Evolutionary conservation across 1,140 invertebrate genomes (phyloP).

Genomic region (Calephelis nemesis): DNA sequence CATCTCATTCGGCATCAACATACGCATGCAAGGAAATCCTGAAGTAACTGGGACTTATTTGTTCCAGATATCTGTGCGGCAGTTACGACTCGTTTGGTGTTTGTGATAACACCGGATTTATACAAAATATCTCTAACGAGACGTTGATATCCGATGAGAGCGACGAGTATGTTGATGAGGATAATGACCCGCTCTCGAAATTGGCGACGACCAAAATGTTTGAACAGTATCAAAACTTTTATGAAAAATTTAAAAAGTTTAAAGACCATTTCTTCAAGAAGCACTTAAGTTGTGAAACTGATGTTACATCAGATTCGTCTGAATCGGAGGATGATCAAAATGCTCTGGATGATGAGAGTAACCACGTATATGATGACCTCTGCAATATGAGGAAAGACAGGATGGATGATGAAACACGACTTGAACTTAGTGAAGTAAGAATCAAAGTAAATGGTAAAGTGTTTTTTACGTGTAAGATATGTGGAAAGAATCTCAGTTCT

Average conservation of each 20-base stretch:
- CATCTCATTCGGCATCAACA: slow-evolving; percentile 55
- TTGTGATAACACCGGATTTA: not conserved
- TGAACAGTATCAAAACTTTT: slow-evolving; percentile 47
- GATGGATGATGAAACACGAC: slow-evolving; percentile 50
- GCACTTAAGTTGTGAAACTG: slow-evolving; percentile 30
- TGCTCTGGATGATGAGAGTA: slow-evolving; percentile 22
- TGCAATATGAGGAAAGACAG: slow-evolving; percentile 51
- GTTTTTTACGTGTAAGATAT: slow-evolving; percentile 81
- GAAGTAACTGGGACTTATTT: slow-evolving; percentile 46
- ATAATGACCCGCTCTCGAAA: slow-evolving; percentile 47
- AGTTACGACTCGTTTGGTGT: slow-evolving; percentile 1
- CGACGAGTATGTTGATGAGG: slow-evolving; percentile 34
- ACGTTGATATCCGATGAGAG: not conserved
- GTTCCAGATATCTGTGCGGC: slow-evolving; percentile 55
- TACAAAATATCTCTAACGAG: not conserved
- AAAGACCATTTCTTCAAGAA: slow-evolving; percentile 45
- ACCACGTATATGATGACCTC: slow-evolving; percentile 55
- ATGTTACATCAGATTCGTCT: slow-evolving; percentile 44
- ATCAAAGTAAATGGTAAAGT: slow-evolving; percentile 48
- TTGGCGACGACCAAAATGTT: slow-evolving; percentile 34
- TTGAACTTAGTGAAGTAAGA: slow-evolving; percentile 47
- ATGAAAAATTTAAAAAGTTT: slow-evolving; percentile 53
- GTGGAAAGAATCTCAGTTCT: slow-evolving; percentile 81
- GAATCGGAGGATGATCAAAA: slow-evolving; percentile 28
- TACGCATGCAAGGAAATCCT: slow-evolving; percentile 42